Conservation (phyloP, 23 tunicate genomes). For the Halocynthia aurantium region DNA sequence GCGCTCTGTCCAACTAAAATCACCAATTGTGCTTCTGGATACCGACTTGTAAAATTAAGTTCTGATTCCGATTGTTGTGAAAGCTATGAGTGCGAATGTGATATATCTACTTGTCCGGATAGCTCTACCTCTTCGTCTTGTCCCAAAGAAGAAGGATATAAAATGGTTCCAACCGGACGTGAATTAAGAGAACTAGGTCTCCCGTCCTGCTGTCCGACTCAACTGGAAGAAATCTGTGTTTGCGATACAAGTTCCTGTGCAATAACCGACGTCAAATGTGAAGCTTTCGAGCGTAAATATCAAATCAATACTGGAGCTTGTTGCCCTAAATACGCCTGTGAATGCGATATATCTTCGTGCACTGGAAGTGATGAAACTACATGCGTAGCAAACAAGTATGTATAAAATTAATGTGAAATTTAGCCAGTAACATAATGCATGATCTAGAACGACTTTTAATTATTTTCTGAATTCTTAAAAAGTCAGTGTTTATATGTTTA, state of each 20-base stretch:
- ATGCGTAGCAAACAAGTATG: conserved; percentile 3
- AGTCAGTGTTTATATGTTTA: no score
- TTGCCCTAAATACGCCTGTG: conserved; percentile 5
- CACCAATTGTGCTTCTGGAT: conserved; percentile 11
- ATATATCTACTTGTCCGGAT: not conserved
- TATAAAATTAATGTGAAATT: no score
- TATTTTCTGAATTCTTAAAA: no score
- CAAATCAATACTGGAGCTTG: conserved; percentile 10
- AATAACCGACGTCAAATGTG: not conserved
- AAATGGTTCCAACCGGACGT: conserved; percentile 2
- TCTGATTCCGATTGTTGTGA: conserved; percentile 1
- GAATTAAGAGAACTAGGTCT: not conserved
- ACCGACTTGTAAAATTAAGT: not conserved
- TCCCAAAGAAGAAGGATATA: conserved; percentile 5
- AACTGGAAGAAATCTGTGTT: not conserved
- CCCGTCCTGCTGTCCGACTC: conserved; percentile 6
- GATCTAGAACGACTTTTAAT: no score
- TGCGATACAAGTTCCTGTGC: not conserved
- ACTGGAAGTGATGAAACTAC: not conserved
- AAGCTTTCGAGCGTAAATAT: not conserved
- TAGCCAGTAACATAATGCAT: no score
- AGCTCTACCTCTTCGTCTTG: not conserved
- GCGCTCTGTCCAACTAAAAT: conserved; percentile 3
- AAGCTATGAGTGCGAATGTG: not conserved
- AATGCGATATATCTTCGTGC: not conserved